Evolutionary conservation across 2,888 invertebrate species (phyloP).

Genomic region (Erebia aethiops): DNA sequence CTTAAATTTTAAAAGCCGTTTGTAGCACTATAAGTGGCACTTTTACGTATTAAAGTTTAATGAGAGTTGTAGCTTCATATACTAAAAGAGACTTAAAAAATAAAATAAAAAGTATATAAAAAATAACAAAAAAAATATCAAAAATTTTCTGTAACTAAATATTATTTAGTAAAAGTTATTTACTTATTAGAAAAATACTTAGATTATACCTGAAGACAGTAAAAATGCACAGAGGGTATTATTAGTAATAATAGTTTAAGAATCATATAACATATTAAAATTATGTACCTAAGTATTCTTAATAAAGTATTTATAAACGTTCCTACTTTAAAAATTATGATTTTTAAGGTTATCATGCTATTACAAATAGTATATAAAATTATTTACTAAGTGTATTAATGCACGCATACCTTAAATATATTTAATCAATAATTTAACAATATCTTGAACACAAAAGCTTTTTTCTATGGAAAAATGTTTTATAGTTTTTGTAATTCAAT

Average conservation of each 20-base stretch:
- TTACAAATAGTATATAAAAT: background rate
- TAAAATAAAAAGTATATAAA: too few relatives aligned
- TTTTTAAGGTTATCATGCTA: background rate
- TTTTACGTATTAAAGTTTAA: too few relatives aligned
- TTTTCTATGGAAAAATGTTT: background rate
- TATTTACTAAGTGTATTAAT: background rate
- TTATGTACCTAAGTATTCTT: background rate
- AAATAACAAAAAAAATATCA: too few relatives aligned
- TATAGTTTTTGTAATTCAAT: background rate
- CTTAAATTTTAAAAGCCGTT: too few relatives aligned
- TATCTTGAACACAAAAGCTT: background rate
- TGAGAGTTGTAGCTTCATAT: background rate
- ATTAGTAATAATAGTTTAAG: background rate
- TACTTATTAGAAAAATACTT: too few relatives aligned
- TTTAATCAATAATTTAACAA: background rate
- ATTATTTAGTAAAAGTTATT: too few relatives aligned
- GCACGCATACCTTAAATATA: background rate
- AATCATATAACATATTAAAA: background rate
- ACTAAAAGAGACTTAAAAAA: too few relatives aligned
- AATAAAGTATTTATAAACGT: constrained; percentile 3
- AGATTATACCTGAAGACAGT: too few relatives aligned
- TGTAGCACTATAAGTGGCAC: too few relatives aligned
- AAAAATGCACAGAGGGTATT: constrained; percentile 3
- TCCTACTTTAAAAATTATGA: background rate
- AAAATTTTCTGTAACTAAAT: too few relatives aligned